phyloP scores from a whole-genome alignment of 2,888 invertebrate species.

The Cylindroiulus punctatus region DNA sequence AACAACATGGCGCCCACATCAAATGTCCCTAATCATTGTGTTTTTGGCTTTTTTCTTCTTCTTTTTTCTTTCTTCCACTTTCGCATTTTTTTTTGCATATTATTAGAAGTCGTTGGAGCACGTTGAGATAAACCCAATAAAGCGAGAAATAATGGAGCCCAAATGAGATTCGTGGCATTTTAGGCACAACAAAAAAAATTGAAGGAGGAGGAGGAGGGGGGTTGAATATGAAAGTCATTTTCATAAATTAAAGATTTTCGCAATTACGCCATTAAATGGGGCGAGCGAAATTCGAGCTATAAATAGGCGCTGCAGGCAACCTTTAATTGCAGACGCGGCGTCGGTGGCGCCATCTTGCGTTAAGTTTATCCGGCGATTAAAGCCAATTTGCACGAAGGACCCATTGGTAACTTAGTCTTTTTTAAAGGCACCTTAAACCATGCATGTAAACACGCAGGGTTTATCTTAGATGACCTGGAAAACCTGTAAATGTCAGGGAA shows the following conservation, averaged over 20 bases:
- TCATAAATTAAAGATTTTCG: slow-evolving; percentile 18
- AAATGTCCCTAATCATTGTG: not conserved
- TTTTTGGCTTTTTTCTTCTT: not conserved
- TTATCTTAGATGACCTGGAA: no score
- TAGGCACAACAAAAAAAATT: not conserved
- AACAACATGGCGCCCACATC: not conserved
- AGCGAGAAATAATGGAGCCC: not conserved
- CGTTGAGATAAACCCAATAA: not conserved
- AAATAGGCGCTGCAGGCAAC: not conserved
- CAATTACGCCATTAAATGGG: slow-evolving; percentile 2
- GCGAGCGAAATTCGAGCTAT: not conserved
- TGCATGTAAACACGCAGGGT: no score
- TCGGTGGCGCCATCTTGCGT: not conserved
- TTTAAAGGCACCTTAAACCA: no score
- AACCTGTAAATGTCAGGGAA: no score
- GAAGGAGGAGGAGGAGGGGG: not conserved
- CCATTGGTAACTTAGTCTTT: no score
- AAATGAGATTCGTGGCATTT: not conserved
- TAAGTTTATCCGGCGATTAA: not conserved
- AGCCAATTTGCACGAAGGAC: no score
- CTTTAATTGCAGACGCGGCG: not conserved
- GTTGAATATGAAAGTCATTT: not conserved
- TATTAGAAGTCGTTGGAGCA: no score
- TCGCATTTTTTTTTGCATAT: not conserved
- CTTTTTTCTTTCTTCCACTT: not conserved